Evolutionary conservation across 2,888 invertebrate species (phyloP).

Genomic region (Hofmannophila pseudospretella): DNA sequence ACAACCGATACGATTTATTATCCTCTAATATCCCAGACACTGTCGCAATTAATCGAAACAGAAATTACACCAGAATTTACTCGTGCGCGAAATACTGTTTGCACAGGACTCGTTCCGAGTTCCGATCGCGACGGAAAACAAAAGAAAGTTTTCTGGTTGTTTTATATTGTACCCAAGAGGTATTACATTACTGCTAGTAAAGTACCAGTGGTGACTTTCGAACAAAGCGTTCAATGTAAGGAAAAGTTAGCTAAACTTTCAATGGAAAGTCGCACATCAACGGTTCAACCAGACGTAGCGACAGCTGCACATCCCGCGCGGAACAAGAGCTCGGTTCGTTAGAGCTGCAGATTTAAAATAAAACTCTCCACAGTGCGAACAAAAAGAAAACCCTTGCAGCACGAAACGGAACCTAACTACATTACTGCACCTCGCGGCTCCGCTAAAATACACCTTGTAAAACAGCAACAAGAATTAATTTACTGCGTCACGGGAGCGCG

Average conservation of each 20-base stretch:
- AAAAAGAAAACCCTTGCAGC: constrained; percentile 55
- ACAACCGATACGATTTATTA: constrained; percentile 21
- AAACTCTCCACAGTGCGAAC: constrained; percentile 56
- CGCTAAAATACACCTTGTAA: constrained; percentile 35
- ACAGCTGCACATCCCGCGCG: constrained; percentile 49
- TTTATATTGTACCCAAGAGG: too few species aligned
- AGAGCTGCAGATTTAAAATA: constrained; percentile 71
- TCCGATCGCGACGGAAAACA: background rate
- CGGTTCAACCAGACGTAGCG: constrained; percentile 15
- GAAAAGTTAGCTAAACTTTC: too few species aligned
- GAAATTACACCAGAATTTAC: constrained; percentile 11
- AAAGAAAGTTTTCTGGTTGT: background rate
- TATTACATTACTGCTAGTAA: too few species aligned
- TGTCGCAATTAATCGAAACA: constrained; percentile 17
- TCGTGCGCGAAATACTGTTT: constrained; percentile 7
- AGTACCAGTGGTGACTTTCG: too few species aligned
- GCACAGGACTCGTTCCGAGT: constrained; percentile 8
- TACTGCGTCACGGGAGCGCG: constrained; percentile 22
- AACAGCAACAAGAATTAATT: constrained; percentile 41
- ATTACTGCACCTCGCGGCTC: constrained; percentile 19
- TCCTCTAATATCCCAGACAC: constrained; percentile 14
- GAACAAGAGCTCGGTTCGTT: constrained; percentile 67
- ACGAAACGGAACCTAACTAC: constrained; percentile 53
- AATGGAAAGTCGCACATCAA: background rate
- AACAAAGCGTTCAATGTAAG: too few species aligned